Evolutionary conservation across 2,888 invertebrate species (phyloP).

Genomic region (Himalopsyche tibetana): DNA sequence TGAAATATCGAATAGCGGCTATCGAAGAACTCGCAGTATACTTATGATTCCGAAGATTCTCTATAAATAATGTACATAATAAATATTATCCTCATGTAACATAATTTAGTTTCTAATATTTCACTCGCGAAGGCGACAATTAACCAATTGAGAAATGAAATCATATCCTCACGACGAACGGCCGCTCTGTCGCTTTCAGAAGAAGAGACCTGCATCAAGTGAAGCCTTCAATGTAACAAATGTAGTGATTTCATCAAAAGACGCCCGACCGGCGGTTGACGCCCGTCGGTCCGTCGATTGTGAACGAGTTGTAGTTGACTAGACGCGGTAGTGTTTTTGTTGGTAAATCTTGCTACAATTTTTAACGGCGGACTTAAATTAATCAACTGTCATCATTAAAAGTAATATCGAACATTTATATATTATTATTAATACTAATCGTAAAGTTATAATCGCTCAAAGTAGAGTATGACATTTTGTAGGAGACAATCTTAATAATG

Average conservation of each 20-base stretch:
- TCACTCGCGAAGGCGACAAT: background rate
- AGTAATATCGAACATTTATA: conserved; percentile 39
- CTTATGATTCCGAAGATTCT: conserved; percentile 30
- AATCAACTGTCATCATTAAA: background rate
- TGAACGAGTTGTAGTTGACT: conserved; percentile 7
- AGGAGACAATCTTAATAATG: conserved; percentile 27
- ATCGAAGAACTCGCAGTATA: background rate
- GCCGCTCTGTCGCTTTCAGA: background rate
- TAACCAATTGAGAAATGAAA: background rate
- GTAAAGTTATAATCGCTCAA: conserved; percentile 23
- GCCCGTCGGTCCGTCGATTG: background rate
- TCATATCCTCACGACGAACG: background rate
- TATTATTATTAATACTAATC: conserved; percentile 6
- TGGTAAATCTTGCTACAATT: background rate
- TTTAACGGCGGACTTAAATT: background rate
- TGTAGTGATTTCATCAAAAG: too few species aligned
- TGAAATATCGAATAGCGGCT: background rate
- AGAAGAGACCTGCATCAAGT: background rate
- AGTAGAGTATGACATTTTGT: conserved; percentile 32
- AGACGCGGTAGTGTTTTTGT: conserved; percentile 10
- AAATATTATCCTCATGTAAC: conserved; percentile 19
- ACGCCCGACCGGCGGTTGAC: background rate
- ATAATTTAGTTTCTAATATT: conserved; percentile 26
- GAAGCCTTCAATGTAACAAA: background rate
- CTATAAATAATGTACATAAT: conserved; percentile 39